Evolutionary conservation across 2,113 vertebrate genomes (phyloP), one percentile per base, ranked within the genome.

Genomic region (Beaufortia kweichowensis): DNA sequence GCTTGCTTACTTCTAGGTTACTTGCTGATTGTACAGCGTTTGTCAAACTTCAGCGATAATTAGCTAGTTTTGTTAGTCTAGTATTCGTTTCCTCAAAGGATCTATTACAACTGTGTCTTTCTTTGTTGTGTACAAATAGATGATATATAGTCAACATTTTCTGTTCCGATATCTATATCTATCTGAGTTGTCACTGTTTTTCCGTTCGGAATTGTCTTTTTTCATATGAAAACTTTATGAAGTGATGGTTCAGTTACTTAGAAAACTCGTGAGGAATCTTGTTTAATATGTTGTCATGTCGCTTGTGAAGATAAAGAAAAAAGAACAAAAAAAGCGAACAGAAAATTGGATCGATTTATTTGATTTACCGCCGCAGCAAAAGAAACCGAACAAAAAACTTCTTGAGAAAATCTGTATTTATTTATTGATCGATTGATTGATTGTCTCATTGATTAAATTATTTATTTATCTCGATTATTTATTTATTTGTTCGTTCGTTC

Each of bases 241-340:
- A 96, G 96, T 96, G 96, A 97, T 98, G 96, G 94, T 98, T 98
- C 94, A 96, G 94, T 96, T 99, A 96, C 93, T 98, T 97, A 96
- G 95, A 96, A 98, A 98, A 96, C 94, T 96, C 94, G 96, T 98
- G 96, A 98, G 96, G 96, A 99, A 96, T 96, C 94, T 96, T 95
- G 96, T 99, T 98, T 96, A 96, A 97, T 98, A 95, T 98, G 96
- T 98, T 96, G 97, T 99, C 97, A 98, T 95, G 97, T 99, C 96
- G 93, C 95, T 99, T 98, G 96, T 99, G 96, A 85, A 91, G 86
- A 95, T 94, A 79, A 85, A 83, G 78, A 85, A 82, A 83, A 72
- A 88, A 92, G 90, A 86, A 86, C 5, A 53, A 56, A 61, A 88
- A 87, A 89, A 84, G 92, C 91, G 86, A 87, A 90, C 87, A 87